Percentiles rank a stretch among this genome's conserved stretches.
Evolutionary conservation across 2,797 vertebrate genomes (phyloP).

Genomic region (Atherinosoma microstoma): DNA sequence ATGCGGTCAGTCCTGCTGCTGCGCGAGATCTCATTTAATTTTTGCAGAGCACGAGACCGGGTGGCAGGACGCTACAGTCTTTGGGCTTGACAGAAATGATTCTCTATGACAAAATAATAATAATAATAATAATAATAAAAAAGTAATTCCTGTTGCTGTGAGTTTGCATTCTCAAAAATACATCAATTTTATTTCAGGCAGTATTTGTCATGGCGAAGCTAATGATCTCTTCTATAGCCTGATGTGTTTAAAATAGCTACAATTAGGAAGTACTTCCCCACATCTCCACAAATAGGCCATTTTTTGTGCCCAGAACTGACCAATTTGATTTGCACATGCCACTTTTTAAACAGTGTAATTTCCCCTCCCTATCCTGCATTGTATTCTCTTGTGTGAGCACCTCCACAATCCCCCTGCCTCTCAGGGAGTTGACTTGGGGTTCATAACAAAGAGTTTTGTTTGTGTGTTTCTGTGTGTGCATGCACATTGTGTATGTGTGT

Average conservation of each 20-base stretch:
- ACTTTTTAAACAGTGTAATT: conserved; percentile 20
- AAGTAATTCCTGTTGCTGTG: not conserved
- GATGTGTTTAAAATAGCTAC: not conserved
- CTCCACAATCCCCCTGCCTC: conserved; percentile 42
- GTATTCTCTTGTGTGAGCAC: conserved; percentile 45
- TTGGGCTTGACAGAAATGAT: not conserved
- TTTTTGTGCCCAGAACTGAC: not conserved
- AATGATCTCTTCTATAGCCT: no score
- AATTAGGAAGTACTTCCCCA: no score
- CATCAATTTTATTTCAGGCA: not conserved
- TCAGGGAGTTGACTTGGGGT: conserved; percentile 41
- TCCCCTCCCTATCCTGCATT: conserved; percentile 14
- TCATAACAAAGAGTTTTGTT: conserved; percentile 53
- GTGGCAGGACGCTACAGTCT: not conserved
- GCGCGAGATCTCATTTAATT: conserved; percentile 9
- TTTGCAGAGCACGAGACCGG: not conserved
- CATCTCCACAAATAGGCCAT: no score
- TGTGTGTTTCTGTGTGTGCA: conserved; percentile 27
- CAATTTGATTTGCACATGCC: not conserved
- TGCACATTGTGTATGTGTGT: conserved; percentile 11
- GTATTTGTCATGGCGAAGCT: not conserved
- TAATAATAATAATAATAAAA: no score
- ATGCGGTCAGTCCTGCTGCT: not conserved
- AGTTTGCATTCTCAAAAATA: not conserved
- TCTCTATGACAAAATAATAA: not conserved